phyloP scores from a whole-genome alignment of 2,113 vertebrate species.

The Macaca fascicularis region DNA sequence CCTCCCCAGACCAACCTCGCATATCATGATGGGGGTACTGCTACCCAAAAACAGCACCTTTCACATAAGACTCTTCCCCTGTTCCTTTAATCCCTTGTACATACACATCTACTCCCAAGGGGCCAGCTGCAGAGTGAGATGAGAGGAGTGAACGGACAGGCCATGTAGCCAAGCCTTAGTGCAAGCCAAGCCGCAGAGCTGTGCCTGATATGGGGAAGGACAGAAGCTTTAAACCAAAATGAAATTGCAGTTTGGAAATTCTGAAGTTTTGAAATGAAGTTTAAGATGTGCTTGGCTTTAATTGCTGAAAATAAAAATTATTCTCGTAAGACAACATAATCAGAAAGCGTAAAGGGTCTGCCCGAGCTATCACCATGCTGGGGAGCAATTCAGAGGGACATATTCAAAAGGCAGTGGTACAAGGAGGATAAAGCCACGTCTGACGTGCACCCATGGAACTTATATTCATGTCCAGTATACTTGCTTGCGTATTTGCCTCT shows the following conservation, averaged over 20 bases:
- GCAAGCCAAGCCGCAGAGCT: background rate
- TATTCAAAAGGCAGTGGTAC: background rate
- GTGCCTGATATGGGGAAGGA: background rate
- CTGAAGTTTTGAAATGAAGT: background rate
- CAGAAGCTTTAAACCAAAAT: background rate
- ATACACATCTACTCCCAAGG: background rate
- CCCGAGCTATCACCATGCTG: background rate
- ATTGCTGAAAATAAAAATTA: background rate
- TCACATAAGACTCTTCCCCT: background rate
- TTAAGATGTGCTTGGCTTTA: background rate
- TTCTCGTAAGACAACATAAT: background rate
- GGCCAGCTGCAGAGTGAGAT: no score
- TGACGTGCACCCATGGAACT: rapidly evolving
- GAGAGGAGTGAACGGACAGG: background rate
- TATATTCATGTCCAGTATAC: rapidly evolving
- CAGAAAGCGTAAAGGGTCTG: background rate
- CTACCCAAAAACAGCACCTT: background rate
- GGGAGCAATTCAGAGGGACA: no score
- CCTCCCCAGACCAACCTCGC: background rate
- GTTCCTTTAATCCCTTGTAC: background rate
- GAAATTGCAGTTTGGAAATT: background rate
- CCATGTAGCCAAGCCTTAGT: background rate
- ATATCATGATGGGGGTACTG: background rate
- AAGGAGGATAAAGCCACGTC: background rate
- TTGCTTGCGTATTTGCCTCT: background rate